Base-by-base conservation (phyloP, 2,888 invertebrate species). In the Caenorhabditis angaria region DNA sequence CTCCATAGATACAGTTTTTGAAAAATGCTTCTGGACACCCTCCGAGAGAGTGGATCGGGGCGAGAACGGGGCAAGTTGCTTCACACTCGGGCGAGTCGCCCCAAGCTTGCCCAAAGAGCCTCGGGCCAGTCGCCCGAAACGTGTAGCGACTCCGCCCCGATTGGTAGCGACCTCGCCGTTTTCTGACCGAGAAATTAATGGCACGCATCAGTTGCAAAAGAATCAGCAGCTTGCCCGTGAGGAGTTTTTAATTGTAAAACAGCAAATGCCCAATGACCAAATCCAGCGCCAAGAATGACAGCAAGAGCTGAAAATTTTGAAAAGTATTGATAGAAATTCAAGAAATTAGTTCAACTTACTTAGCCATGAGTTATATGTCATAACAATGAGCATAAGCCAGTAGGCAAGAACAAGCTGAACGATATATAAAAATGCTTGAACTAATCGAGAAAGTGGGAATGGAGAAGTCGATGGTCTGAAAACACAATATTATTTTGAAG, bases 341-440 rank as follows among this genome's bases (percentile, higher is more conserved):
- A 20, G 18, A 14, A 41, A 25, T 3, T 4, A 50, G 14, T 41
- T 20, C 18, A 29, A 73, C 78, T 70, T 5, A 81, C 81, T 79
- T 35, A 85, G 74, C 64, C 77, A 85, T 12, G 70, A 70, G 70
- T 86, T 86, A 77, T 83, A 86, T 27, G 86, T 86, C 86, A 86
- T 86, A 22, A 78, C 80, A 55, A 84, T 76, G 24, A 86, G 77
- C 83, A 86, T 86, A n/a, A 85, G 65, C 76, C 79, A 82, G 60
- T 85, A 86, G 6, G 85, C 84, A 48, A 85, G 62, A 1, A 80
- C 61, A 12, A 86, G 72, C 65, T 86, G 85, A 12, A 84, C 50
- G 32, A 68, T 66, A 50, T 76, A 77, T 24, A 80, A 65, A 20
- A 64, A n/a, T 0, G 68, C 68, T 56, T 70, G 65, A 25, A 48